Base-by-base conservation (phyloP, 2,797 vertebrate genomes). In the Spheniscus humboldti region DNA sequence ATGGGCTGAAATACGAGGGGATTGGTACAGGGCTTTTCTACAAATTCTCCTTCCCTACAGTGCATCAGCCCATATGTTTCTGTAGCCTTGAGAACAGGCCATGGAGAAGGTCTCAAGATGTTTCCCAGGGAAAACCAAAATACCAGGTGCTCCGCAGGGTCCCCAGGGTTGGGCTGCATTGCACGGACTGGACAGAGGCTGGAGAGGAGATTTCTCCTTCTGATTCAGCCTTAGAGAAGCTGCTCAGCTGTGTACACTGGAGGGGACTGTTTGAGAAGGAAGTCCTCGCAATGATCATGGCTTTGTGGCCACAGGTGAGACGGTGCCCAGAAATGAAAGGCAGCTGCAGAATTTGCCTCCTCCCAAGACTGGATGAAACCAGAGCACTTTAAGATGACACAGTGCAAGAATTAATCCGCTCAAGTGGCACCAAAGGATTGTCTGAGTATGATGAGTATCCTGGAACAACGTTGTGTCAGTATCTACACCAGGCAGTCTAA, bases 341-440 rank as follows among this genome's bases (percentile, higher is more conserved):
- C 81, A 85, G 91, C 80, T 67, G 60, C 77, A 93, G 87, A 80
- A 94, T 89, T 88, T 24, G 24, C 81, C 81, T 91, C 89, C 77
- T 95, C 63, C 71, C 37, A 35, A 53, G 45, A 1, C 37, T 17
- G 67, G 77, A 28, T 62, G 94, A 64, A 75, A 69, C 31, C 45
- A 45, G 92, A 78, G 45, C 28, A 9, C 48, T 78, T 66, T 2
- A 9, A 67, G 76, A 41, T 76, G 80, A 72, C 27, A 64, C 41
- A 14, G 39, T 6, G 63, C 55, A 55, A 69, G 74, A 59, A 45
- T 59, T 56, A 55, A 25, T 55, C 25, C 3, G 0, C 50, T 31
- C 53, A 18, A 10, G 41, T 62, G 76, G 41, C 86, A 76, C 86
- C 24, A 27, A 47, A 37, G 79, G 35, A 1, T 50, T 11, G 64